Evolutionary conservation across 2,113 vertebrate genomes (phyloP), one percentile per base, ranked within the genome.

Genomic region (Marmota monax): DNA sequence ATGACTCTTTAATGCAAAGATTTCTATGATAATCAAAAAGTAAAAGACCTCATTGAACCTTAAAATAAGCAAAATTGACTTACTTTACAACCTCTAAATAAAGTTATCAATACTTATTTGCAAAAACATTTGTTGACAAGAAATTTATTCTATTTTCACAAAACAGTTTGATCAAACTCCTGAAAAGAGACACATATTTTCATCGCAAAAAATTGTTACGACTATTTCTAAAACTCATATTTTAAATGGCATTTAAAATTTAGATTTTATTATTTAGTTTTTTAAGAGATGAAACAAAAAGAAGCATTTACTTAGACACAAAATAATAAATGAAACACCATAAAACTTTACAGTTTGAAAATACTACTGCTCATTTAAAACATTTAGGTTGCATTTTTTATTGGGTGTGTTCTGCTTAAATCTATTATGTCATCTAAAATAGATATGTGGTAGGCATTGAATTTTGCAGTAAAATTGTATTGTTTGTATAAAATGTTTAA

Each of bases 41-140:
- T 76, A 79, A 86, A 72, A 27, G 11, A 77, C 4, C 69, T 76
- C 42, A 13, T 20, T 83, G n/a, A n/a, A 72, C 32, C 4, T 70
- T 45, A 70, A 65, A 23, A 85, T 69, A 82, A 76, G 34, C 22
- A 37, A 39, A 56, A 53, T 32, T 20, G 0, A 32, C 42, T 88
- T 94, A 65, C 3, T 20, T 93, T 45, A 87, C 23, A 39, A 58
- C 73, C 12, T 84, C 25, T 77, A 95, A 72, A 84, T 34, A 61
- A 91, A 65, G 2, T 61, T 42, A 84, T 34, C 78, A 37, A 42
- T 0, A 63, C 80, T 42, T 87, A 63, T 72, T 37, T 82, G 4
- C 69, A 84, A 93, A 51, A 70, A 8, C 0, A 51, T 58, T 2
- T 22, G 58, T 34, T 87, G 12, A 45, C 17, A 94, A 90, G 20